Percentiles rank a stretch among this genome's conserved stretches.
Conservation (phyloP, 2,113 vertebrate genomes). For the Rana temporaria region DNA sequence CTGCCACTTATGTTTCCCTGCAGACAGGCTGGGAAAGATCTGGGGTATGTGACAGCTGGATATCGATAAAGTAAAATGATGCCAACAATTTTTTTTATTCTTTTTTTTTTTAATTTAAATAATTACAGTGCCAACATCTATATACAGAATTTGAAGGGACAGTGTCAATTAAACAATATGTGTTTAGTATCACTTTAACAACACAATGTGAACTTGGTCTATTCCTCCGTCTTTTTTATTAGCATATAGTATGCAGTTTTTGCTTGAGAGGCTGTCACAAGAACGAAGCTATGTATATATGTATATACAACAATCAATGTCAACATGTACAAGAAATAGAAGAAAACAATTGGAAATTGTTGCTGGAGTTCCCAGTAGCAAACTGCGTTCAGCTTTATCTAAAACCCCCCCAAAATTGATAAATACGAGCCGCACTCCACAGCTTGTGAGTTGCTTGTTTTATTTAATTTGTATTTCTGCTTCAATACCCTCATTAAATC, state of each 20-base stretch:
- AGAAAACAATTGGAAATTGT: slow-evolving; percentile 23
- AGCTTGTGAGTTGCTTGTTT: slow-evolving; percentile 11
- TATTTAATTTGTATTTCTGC: slow-evolving; percentile 45
- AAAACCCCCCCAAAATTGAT: neutral
- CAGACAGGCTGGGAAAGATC: too few relatives aligned
- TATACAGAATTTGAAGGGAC: too few relatives aligned
- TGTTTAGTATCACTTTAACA: too few relatives aligned
- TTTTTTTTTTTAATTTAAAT: too few relatives aligned
- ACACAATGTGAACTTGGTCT: neutral
- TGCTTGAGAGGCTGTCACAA: neutral
- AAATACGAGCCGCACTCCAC: neutral
- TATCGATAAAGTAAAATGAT: too few relatives aligned
- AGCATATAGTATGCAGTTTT: slow-evolving; percentile 8
- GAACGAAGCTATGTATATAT: neutral
- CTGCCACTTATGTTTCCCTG: too few relatives aligned
- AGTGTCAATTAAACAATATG: too few relatives aligned
- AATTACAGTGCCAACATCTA: too few relatives aligned
- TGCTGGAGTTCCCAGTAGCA: slow-evolving; percentile 5
- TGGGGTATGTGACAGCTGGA: too few relatives aligned
- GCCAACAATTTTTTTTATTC: too few relatives aligned
- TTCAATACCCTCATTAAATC: slow-evolving; percentile 40
- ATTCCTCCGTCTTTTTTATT: slow-evolving; percentile 11
- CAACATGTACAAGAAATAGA: neutral
- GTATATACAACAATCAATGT: slow-evolving; percentile 16
- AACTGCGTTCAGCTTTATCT: neutral